Evolutionary conservation across 2,888 invertebrate genomes (phyloP).

Genomic region (Fissipunctia ypsillon): DNA sequence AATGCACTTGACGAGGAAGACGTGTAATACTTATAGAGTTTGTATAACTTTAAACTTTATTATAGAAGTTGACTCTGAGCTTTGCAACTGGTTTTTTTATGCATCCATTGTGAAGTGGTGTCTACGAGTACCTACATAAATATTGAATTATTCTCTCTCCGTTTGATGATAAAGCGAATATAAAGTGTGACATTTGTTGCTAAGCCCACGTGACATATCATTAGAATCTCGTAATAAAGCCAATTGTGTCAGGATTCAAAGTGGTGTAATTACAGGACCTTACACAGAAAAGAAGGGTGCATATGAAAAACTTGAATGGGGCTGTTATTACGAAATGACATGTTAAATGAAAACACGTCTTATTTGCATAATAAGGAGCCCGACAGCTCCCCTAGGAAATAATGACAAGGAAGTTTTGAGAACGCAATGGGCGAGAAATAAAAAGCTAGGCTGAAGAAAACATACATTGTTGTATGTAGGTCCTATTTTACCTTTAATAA

Average conservation of each 20-base stretch:
- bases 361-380: constrained; percentile 59
- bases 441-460: constrained; percentile 26
- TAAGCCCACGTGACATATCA: neutral
- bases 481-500: neutral
- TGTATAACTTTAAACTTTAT: constrained; percentile 4
- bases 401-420: constrained; percentile 55
- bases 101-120: neutral
- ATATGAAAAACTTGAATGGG: constrained; percentile 32
- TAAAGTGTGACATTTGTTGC: neutral
- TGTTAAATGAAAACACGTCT: constrained; percentile 60
- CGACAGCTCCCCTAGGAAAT: constrained; percentile 59
- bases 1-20: neutral
- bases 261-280: constrained; percentile 22
- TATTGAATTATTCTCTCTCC: no score
- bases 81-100: neutral
- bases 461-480: constrained; percentile 3
- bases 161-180: no score
- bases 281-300: constrained; percentile 35
- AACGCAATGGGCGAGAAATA: constrained; percentile 52
- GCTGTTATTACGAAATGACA: constrained; percentile 51
- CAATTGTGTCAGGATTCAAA: neutral
- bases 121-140: neutral
- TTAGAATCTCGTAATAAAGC: neutral
- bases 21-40: constrained; percentile 8
- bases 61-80: neutral